Evolutionary conservation across 2,113 vertebrate genomes (phyloP), one percentile per base, ranked within the genome.

Genomic region (Oncorhynchus clarkii): DNA sequence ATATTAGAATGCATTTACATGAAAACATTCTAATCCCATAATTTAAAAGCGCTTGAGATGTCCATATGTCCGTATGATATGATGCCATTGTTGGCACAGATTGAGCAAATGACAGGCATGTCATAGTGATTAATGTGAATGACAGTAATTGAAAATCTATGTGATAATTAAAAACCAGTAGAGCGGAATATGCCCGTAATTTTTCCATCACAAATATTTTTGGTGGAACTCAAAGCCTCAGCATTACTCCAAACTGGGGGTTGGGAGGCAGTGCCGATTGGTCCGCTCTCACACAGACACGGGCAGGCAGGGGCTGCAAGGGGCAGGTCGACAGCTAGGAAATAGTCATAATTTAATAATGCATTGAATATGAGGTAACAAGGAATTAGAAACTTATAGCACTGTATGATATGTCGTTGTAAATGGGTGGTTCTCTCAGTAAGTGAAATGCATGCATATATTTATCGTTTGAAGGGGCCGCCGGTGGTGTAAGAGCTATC

Each of bases 211-310:
- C 45, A 71, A 29, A 26, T 60, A 75, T 39, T n/a, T 77, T 74
- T 80, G 67, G 64, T 71, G 66, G 68, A 62, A 83, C 74, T 72
- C 75, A 87, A 69, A 68, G 75, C 76, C 57, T 79, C 75, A 81
- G 78, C 6, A 68, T 9, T 64, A 78, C 71, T 80, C 74, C 76
- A 79, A n/a, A 75, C 80, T 76, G 87, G 84, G 88, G 82, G 83
- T 70, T 78, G 90, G 88, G 89, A 84, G 76, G 82, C 84, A 62
- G 77, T 75, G 88, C 90, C 89, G 92, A 76, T 91, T 90, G 90
- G 89, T 88, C 88, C 3, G 88, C 82, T 87, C 82, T 86, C 74
- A 83, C 79, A 87, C 75, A 80, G 83, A 77, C 83, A 86, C 80
- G 80, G 83, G 87, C 84, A 81, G 80, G 70, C 80, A 83, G 73